Evolutionary conservation across 2,888 invertebrate genomes (phyloP), one percentile per base, ranked within the genome.

Genomic region (Thera obeliscata): DNA sequence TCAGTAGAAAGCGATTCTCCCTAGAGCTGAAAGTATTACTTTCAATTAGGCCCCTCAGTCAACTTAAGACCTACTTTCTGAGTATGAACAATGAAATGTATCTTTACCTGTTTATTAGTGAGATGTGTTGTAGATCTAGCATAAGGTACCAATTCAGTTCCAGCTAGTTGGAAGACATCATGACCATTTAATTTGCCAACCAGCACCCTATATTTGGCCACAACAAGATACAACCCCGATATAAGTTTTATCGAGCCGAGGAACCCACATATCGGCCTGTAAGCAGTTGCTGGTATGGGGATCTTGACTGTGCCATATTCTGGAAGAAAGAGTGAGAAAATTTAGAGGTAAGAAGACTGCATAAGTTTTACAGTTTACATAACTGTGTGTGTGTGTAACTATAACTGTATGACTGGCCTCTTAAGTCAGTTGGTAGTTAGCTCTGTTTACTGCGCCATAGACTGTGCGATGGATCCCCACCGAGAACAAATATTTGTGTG

Each of bases 141-240:
- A 90, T 97, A 99, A 0, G 98, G 97, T 76, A 99, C 95, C 67
- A 98, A 94, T 79, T 98, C 97, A n/a, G 96, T 95, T 59, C 96
- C 96, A 0, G 96, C 96, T 76, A 98, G 87, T 82, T 96, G 95
- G 94, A 96, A 98, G 77, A 98, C 95, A 22, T 96, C 95, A 79
- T 97, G 96, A 0, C 96, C 96, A 78, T 96, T 96, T 64, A 98
- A 94, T 74, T 96, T 96, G 35, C 99, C 99, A 49, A 98, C 90
- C 84, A 92, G 88, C 78, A 96, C 94, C 70, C 97, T 96, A 81
- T 96, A 96, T 35, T 98, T 98, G 74, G 98, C 97, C 9, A 99
- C 96, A 69, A 99, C 95, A 68, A 99, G 93, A 86, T 99, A 98
- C 61, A 96, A 95, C 60, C 98, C 98, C 64, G 97, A 97, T 69